Conservation (phyloP, 2,113 vertebrate species). For the Aviceda subcristata region DNA sequence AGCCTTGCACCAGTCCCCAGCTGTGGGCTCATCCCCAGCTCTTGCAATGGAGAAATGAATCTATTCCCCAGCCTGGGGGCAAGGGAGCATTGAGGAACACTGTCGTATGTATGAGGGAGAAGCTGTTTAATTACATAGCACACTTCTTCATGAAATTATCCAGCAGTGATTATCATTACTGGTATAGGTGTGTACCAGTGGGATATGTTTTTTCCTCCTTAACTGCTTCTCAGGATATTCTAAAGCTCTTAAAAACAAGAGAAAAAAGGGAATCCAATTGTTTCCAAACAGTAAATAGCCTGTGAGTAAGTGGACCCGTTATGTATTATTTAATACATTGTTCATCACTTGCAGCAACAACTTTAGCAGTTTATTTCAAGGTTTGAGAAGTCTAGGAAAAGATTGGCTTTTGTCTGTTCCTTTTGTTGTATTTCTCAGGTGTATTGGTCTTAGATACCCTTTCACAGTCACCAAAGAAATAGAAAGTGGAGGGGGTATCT, state of each 20-base stretch:
- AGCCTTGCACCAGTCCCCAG: neutral
- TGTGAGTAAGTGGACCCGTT: neutral
- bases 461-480: too few species aligned
- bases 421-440: neutral
- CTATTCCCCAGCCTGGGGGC: neutral
- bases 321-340: neutral
- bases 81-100: fast-evolving
- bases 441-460: neutral
- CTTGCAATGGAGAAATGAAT: neutral
- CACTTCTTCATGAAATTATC: neutral
- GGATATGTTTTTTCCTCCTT: neutral
- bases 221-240: neutral
- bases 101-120: fast-evolving
- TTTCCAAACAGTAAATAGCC: neutral
- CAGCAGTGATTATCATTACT: too few species aligned
- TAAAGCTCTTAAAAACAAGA: neutral
- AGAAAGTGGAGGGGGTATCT: too few species aligned
- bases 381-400: neutral
- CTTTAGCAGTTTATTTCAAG: neutral
- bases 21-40: neutral
- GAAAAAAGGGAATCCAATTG: neutral
- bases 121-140: neutral
- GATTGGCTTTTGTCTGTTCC: neutral
- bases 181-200: neutral
- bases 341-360: neutral